A percentile compares a stretch with the other conserved stretches of the same genome.
Conservation (phyloP, 2,888 invertebrate genomes). For the Phrixothrix hirtus region DNA sequence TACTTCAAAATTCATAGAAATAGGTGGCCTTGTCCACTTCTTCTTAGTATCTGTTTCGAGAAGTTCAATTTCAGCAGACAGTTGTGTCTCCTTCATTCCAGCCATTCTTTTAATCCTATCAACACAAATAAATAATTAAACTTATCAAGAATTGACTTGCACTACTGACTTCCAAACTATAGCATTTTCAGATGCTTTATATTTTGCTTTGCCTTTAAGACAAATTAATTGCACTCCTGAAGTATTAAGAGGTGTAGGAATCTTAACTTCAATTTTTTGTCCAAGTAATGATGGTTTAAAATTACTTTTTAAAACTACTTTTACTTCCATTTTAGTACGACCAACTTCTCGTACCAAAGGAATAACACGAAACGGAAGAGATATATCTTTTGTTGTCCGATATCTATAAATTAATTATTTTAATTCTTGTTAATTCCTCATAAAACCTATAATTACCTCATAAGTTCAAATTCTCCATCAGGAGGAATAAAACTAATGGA, state of each 20-base stretch:
- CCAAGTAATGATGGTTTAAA: slow-evolving; percentile 97
- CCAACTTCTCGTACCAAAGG: slow-evolving; percentile 97
- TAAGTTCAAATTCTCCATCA: slow-evolving; percentile 99
- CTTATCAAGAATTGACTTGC: too few species aligned
- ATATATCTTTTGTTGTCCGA: slow-evolving; percentile 99
- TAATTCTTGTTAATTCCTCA: too few species aligned
- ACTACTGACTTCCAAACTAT: slow-evolving; percentile 75
- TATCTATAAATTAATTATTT: slow-evolving; percentile 73
- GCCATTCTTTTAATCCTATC: slow-evolving; percentile 87
- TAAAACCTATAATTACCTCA: slow-evolving; percentile 83
- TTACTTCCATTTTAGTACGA: slow-evolving; percentile 99
- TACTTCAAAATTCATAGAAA: slow-evolving; percentile 99
- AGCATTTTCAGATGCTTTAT: slow-evolving; percentile 99
- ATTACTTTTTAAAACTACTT: slow-evolving; percentile 98
- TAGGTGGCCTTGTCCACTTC: slow-evolving; percentile 99
- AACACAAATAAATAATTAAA: neutral
- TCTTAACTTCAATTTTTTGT: slow-evolving; percentile 99
- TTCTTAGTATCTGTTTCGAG: slow-evolving; percentile 98
- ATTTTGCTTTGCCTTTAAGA: slow-evolving; percentile 98
- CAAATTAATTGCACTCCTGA: slow-evolving; percentile 99
- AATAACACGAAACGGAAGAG: slow-evolving; percentile 98
- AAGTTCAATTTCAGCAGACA: slow-evolving; percentile 98
- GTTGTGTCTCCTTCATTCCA: slow-evolving; percentile 99
- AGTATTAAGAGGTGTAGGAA: slow-evolving; percentile 98
- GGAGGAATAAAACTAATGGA: slow-evolving; percentile 99